phyloP scores from a whole-genome alignment of 2,113 vertebrate species.

The Solea senegalensis region DNA sequence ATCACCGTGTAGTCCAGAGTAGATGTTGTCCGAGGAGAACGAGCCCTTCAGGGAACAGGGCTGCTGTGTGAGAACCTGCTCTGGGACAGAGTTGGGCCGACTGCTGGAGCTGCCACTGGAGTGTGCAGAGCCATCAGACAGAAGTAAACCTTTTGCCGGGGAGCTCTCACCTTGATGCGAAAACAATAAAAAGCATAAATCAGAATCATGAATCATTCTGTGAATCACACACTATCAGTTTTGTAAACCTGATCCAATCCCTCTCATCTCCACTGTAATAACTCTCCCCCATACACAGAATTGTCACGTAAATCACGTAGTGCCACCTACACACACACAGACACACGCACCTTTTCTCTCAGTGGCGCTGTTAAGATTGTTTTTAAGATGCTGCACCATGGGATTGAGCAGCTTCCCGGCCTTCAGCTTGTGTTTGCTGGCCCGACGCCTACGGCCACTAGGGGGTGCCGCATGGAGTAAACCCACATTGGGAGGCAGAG shows the following conservation, averaged over 20 bases:
- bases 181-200: conserved; percentile 21
- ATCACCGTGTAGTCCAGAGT: conserved; percentile 87
- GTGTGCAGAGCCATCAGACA: conserved; percentile 68
- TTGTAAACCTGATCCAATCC: conserved; percentile 14
- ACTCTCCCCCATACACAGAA: too few relatives aligned
- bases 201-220: conserved; percentile 36
- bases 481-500: conserved; percentile 88
- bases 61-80: conserved; percentile 94
- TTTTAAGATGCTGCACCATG: conserved; percentile 89
- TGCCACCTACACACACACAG: background rate
- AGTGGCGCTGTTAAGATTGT: conserved; percentile 63
- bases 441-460: conserved; percentile 86
- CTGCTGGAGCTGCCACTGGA: conserved; percentile 67
- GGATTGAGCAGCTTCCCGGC: conserved; percentile 93
- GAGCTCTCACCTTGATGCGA: conserved; percentile 76
- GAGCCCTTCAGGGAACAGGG: conserved; percentile 97
- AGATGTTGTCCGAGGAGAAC: conserved; percentile 93
- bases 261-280: conserved; percentile 1
- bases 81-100: conserved; percentile 57
- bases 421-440: conserved; percentile 95
- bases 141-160: conserved; percentile 74
- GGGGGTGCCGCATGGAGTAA: conserved; percentile 92
- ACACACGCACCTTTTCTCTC: conserved; percentile 64
- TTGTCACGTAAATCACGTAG: too few relatives aligned
- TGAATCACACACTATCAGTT: conserved; percentile 38